phyloP scores from a whole-genome alignment of 2,888 invertebrate genomes.

The Sphaerophoria taeniata region DNA sequence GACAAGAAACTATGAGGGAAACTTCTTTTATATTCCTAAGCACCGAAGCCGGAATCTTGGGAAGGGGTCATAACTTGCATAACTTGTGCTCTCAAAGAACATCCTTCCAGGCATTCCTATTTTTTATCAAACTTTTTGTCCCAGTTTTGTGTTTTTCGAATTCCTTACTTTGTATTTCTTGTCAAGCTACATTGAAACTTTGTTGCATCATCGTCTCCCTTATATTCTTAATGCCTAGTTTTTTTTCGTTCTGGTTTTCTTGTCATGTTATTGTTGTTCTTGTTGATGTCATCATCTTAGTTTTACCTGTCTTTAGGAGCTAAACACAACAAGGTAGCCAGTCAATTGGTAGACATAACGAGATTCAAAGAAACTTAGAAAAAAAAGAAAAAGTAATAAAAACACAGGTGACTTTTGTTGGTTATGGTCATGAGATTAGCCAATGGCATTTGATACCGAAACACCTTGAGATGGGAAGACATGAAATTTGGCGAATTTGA shows the following conservation, averaged over 20 bases:
- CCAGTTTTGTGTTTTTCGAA: slow-evolving; percentile 4
- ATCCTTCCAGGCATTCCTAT: slow-evolving; percentile 28
- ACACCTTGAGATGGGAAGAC: not conserved
- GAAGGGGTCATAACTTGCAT: slow-evolving; percentile 42
- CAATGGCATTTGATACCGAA: slow-evolving; percentile 44
- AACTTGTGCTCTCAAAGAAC: slow-evolving; percentile 17
- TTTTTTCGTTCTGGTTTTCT: not conserved
- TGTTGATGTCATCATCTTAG: slow-evolving; percentile 59
- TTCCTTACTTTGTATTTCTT: slow-evolving; percentile 35
- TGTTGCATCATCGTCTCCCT: slow-evolving; percentile 46
- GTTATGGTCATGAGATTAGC: slow-evolving; percentile 37
- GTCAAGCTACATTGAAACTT: slow-evolving; percentile 64
- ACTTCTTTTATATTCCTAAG: slow-evolving; percentile 19
- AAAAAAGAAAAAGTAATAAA: not conserved
- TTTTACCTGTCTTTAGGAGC: slow-evolving; percentile 30
- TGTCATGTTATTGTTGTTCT: slow-evolving; percentile 35
- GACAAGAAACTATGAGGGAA: not conserved
- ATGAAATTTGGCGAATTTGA: not conserved
- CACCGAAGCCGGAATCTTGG: not conserved
- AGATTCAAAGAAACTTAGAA: not conserved
- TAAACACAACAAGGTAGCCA: slow-evolving; percentile 34
- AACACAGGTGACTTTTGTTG: slow-evolving; percentile 51
- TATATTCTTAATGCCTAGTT: not conserved
- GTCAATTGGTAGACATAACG: slow-evolving; percentile 34
- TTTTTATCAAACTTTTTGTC: slow-evolving; percentile 3